These are phyloP conservation scores for Chrysolina haemoptera DNA, from an alignment of 2,888 invertebrate species.

Conservation along the genomic window DNA sequence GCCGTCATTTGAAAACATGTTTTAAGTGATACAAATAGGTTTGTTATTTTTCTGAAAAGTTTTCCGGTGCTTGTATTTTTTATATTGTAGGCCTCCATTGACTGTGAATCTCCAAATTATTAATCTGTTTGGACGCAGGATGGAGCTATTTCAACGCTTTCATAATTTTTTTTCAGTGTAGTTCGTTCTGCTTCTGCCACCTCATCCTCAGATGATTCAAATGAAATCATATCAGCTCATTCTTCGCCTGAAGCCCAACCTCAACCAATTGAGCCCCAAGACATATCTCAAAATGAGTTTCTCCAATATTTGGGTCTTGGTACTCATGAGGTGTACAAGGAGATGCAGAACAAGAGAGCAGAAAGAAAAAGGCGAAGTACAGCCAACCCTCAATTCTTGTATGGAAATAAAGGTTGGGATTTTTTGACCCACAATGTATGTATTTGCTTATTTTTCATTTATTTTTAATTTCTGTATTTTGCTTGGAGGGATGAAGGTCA, in stretches of 20 bases:
- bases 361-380: constrained; percentile 73
- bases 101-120: too few species aligned
- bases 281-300: constrained; percentile 68
- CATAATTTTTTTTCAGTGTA: constrained; percentile 34
- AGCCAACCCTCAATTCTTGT: constrained; percentile 73
- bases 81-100: too few species aligned
- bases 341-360: constrained; percentile 71
- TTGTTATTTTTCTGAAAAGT: too few species aligned
- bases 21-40: too few species aligned
- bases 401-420: constrained; percentile 69
- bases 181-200: constrained; percentile 61
- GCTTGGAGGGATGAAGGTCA: constrained; percentile 20
- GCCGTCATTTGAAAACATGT: too few species aligned
- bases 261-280: constrained; percentile 64
- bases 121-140: too few species aligned
- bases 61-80: too few species aligned
- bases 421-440: constrained; percentile 55
- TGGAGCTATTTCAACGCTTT: background rate
- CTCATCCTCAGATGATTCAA: constrained; percentile 66
- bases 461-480: constrained; percentile 29
- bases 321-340: constrained; percentile 69
- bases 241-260: constrained; percentile 60
- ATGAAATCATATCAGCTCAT: constrained; percentile 59
- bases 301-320: constrained; percentile 70
- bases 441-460: constrained; percentile 42